Evolutionary conservation across 1,140 invertebrate species (phyloP), one percentile per base, ranked within the genome.

Genomic region (Listronotus bonariensis): DNA sequence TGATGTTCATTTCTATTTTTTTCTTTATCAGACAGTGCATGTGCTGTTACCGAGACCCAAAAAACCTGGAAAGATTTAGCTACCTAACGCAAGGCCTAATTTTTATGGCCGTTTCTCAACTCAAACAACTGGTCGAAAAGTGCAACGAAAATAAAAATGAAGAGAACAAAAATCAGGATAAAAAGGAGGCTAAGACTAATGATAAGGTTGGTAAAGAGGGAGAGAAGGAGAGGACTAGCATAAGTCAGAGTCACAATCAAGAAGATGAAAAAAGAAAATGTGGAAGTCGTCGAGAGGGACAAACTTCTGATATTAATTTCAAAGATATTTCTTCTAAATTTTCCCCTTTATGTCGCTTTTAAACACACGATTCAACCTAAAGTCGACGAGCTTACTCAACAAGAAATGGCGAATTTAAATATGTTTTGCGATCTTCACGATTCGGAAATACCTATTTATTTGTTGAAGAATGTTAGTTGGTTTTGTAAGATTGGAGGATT

Each of bases 401-500:
- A 90, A 74, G 91, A 93, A 79, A 88, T 89, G 65, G 86, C 88
- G 71, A 87, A 85, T 73, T 79, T 93, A 67, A 90, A 88, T 78
- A 85, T 87, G 68, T 96, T 92, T 78, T 96, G 93, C 82, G 95
- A 96, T 82, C 83, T 95, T 34, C 89, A 95, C 80, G 95, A 97
- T 80, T 89, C 92, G 52, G 94, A 97, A 79, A 92, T 96, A 75
- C 93, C 94, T 40, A 87, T 93, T 51, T 92, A 92, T 77, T 81
- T 97, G 40, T 83, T 96, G 45, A 85, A 92, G 54, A 95, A 96
- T 81, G 92, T 96, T 12, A 92, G 89, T 72, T 85, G 93, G 68
- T 96, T 96, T 81, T 96, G 92, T 80, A 92, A 95, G 80, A 87
- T 87, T 65, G 92, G 92, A 67, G 94, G 93, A 20, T 87, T 96